Conservation (phyloP, 2,113 vertebrate species). For the Panurus biarmicus region DNA sequence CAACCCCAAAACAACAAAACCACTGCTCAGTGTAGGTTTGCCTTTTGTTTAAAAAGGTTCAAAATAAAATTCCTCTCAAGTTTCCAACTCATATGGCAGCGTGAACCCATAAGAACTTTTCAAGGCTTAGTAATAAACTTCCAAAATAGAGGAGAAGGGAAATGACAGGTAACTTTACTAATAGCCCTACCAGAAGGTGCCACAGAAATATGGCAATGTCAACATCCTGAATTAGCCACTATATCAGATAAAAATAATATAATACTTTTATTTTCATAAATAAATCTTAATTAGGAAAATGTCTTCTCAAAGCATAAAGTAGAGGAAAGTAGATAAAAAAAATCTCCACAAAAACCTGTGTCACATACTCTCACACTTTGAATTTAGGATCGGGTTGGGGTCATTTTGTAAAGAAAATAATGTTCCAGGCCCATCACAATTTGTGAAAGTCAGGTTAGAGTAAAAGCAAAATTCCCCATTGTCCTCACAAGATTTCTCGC, state of each 20-base stretch:
- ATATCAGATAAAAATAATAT: conserved; percentile 29
- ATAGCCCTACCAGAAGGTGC: not conserved
- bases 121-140: conserved; percentile 19
- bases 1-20: no score
- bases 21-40: not conserved
- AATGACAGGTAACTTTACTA: not conserved
- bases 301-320: not conserved
- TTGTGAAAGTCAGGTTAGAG: conserved; percentile 53
- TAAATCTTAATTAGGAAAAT: conserved; percentile 49
- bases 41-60: not conserved
- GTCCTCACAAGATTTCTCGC: conserved; percentile 64
- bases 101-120: not conserved
- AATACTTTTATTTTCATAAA: conserved; percentile 29
- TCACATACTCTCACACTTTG: not conserved
- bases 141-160: not conserved
- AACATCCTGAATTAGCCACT: conserved; percentile 1
- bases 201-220: not conserved
- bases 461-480: conserved; percentile 54
- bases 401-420: conserved; percentile 62
- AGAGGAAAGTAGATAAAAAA: not conserved
- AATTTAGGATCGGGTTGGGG: conserved; percentile 7
- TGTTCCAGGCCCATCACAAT: not conserved
- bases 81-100: not conserved
- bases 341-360: not conserved
- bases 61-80: conserved; percentile 6